phyloP scores from a whole-genome alignment of 2,113 vertebrate genomes.

The Percopsis transmontana region DNA sequence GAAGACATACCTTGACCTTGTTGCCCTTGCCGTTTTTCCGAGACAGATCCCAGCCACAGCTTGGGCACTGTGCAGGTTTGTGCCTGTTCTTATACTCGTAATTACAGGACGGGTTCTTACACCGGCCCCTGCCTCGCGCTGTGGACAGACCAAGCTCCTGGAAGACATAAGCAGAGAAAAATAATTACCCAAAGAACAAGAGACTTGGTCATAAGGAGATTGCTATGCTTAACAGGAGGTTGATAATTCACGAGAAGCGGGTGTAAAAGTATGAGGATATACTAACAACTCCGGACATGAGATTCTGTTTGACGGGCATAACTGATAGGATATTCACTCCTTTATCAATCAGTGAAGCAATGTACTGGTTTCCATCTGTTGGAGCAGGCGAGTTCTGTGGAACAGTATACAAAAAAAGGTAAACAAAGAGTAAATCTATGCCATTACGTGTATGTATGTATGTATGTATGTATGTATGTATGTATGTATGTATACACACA shows the following conservation, averaged over 20 bases:
- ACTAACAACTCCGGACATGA: conserved; percentile 71
- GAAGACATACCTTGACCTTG: conserved; percentile 51
- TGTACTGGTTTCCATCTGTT: conserved; percentile 70
- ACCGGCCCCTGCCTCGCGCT: conserved; percentile 90
- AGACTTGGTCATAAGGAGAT: neutral
- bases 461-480: neutral
- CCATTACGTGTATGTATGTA: neutral
- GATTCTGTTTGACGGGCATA: conserved; percentile 70
- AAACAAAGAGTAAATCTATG: neutral
- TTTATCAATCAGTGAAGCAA: conserved; percentile 60
- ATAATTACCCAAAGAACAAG: neutral
- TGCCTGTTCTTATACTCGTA: conserved; percentile 97
- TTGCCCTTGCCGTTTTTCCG: conserved; percentile 82
- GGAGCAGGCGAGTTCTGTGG: conserved; percentile 39
- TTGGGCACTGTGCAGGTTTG: conserved; percentile 91
- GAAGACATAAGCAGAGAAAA: conserved; percentile 8
- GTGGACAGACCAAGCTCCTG: conserved; percentile 96
- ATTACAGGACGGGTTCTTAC: conserved; percentile 92
- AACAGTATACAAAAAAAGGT: conserved; percentile 1
- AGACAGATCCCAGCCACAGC: conserved; percentile 88
- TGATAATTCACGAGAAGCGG: neutral
- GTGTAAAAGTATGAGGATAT: neutral
- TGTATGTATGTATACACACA: neutral
- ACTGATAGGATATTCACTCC: conserved; percentile 73
- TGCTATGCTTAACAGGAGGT: neutral